Base-by-base conservation (phyloP, 2,113 vertebrate genomes). In the Microtus richardsoni region DNA sequence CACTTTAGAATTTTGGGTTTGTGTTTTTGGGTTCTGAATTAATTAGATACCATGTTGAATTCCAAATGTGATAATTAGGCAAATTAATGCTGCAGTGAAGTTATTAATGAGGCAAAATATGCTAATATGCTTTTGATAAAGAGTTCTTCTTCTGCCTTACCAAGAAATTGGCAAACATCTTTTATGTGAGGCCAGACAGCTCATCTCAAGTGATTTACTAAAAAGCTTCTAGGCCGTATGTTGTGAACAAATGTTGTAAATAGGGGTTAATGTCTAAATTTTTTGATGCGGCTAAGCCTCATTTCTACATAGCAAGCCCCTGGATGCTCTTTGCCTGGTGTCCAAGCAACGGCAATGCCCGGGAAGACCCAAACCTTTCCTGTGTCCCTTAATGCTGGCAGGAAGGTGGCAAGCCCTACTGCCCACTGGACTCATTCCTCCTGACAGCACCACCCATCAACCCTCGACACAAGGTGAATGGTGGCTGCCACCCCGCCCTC, bases 101-200 rank as follows among this genome's bases (percentile, higher is more conserved):
- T 98, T 99, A 99, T 99, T 99, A 99, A 98, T 98, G 98, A 99
- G 98, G 98, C 93, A 98, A 98, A 99, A 98, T 99, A 99, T 99
- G 99, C 98, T 99, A 99, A 99, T 99, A 98, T 96, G 96, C 96
- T 98, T 98, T 98, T 11, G 93, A 98, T 99, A 99, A 98, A 98
- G 97, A 98, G 96, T 97, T 98, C 91, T 96, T 96, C 98, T 98
- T 98, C 95, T 98, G 90, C 97, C 95, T 97, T 97, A 97, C 97
- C 95, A 97, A 98, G 98, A 98, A 98, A 98, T 97, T 98, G 96
- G 97, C 98, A 98, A 98, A 98, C 54, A 97, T 98, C 98, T 98
- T 98, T 98, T 98, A 98, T 98, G 98, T 97, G 89, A 94, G 96
- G 97, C 97, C 97, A 98, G 98, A 97, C 97, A 98, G 97, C 97